A percentile compares a stretch with the other conserved stretches of the same genome.
Conservation (phyloP, 2,888 invertebrate genomes). For the Diaperis boleti region DNA sequence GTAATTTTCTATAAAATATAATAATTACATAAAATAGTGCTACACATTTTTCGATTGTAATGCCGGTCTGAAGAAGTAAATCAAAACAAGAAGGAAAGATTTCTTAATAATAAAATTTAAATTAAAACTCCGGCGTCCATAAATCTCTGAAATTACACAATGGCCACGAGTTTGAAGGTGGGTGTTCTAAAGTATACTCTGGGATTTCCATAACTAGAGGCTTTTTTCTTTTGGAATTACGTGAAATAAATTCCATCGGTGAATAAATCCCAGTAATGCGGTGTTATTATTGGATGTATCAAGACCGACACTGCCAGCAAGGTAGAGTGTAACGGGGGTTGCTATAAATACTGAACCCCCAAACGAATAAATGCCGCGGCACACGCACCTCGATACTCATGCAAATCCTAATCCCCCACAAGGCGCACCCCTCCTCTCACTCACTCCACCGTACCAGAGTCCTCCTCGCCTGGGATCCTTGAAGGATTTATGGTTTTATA, state of each 20-base stretch:
- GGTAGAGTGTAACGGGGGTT: constrained; percentile 40
- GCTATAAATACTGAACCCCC: constrained; percentile 45
- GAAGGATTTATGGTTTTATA: constrained; percentile 51
- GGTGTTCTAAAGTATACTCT: constrained; percentile 33
- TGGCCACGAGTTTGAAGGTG: constrained; percentile 17
- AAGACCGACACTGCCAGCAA: constrained; percentile 38
- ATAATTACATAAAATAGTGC: too few relatives aligned
- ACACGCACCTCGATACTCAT: constrained; percentile 50
- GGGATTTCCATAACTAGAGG: constrained; percentile 38
- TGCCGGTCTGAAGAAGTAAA: constrained; percentile 5
- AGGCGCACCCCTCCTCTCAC: constrained; percentile 44
- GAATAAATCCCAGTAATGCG: constrained; percentile 49
- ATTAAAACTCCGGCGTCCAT: constrained; percentile 24
- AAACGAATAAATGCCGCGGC: constrained; percentile 47
- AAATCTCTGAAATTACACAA: constrained; percentile 37
- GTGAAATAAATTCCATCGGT: constrained; percentile 48
- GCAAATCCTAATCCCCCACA: constrained; percentile 47
- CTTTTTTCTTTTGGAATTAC: constrained; percentile 41
- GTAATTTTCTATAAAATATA: too few relatives aligned
- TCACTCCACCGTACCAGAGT: too few relatives aligned
- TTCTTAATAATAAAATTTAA: constrained; percentile 30
- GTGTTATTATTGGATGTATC: constrained; percentile 51
- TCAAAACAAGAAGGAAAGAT: constrained; percentile 25
- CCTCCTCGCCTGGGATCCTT: constrained; percentile 38
- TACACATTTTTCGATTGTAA: too few relatives aligned